phyloP scores from a whole-genome alignment of 53 echinoderm and acorn worm genomes.

The Zoroaster sp. region DNA sequence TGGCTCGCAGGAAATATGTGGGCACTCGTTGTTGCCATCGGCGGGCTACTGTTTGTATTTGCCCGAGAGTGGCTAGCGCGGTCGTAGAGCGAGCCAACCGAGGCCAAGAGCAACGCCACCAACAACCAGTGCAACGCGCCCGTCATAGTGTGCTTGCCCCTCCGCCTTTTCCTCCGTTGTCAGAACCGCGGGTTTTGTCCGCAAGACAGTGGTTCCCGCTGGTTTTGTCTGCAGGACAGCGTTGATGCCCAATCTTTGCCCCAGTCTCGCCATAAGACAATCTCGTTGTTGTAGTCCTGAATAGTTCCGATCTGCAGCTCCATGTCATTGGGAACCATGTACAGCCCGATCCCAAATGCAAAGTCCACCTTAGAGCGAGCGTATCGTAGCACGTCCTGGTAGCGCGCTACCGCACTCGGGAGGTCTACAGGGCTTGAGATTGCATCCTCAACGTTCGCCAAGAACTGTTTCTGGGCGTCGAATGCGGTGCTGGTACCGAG shows the following conservation, averaged over 20 bases:
- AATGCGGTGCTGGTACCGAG: background rate
- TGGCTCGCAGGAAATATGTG: background rate
- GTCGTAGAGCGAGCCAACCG: background rate
- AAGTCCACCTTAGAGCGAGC: slow-evolving; percentile 43
- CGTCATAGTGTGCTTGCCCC: background rate
- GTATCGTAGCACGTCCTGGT: slow-evolving; percentile 34
- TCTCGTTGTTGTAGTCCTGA: slow-evolving; percentile 40
- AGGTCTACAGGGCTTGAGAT: slow-evolving; percentile 1
- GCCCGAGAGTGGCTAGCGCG: background rate
- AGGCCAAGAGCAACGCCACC: background rate
- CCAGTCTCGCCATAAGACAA: background rate
- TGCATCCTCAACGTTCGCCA: slow-evolving; percentile 1
- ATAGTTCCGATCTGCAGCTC: slow-evolving; percentile 8
- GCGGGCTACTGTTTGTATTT: background rate
- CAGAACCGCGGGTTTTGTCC: background rate
- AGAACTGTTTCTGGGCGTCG: slow-evolving; percentile 15
- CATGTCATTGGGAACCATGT: slow-evolving; percentile 40
- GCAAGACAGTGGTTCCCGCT: background rate
- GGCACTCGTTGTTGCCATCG: slow-evolving; percentile 1
- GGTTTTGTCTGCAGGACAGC: background rate
- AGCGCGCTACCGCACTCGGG: slow-evolving; percentile 8
- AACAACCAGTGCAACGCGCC: background rate
- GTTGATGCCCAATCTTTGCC: background rate
- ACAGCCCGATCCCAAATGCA: slow-evolving; percentile 8
- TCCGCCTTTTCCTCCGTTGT: background rate